phyloP scores from a whole-genome alignment of 2,113 vertebrate genomes.

The Caloenas nicobarica region DNA sequence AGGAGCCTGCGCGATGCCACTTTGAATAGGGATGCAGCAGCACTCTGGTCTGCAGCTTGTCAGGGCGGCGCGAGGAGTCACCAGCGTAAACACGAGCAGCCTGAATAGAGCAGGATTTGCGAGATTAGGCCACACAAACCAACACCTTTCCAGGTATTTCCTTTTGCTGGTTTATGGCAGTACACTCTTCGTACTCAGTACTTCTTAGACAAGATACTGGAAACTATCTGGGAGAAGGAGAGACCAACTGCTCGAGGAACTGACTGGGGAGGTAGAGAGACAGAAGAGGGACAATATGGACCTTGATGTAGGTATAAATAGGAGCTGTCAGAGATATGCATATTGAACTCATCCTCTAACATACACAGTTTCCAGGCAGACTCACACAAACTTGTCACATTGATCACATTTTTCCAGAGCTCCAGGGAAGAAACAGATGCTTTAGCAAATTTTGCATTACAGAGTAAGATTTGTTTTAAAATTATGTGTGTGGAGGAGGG shows the following conservation, averaged over 20 bases:
- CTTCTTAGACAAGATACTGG: neutral
- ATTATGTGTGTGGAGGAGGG: neutral
- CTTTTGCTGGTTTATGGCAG: neutral
- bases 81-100: rapidly evolving
- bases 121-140: neutral
- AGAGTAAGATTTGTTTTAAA: conserved; percentile 9
- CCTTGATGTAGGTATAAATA: neutral
- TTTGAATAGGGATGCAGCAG: neutral
- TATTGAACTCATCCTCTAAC: neutral
- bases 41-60: neutral
- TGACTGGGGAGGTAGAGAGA: neutral
- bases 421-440: conserved; percentile 27
- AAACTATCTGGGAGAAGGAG: neutral
- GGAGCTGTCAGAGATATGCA: neutral
- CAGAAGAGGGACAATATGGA: neutral
- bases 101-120: neutral
- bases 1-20: neutral
- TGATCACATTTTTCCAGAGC: neutral
- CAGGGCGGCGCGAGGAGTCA: neutral
- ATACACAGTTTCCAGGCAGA: conserved; percentile 21
- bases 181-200: rapidly evolving
- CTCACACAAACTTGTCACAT: neutral
- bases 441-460: neutral
- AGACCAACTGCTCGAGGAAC: neutral
- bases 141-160: neutral